Conservation (phyloP, 2,797 vertebrate genomes). For the Gymnoscopelus braueri region DNA sequence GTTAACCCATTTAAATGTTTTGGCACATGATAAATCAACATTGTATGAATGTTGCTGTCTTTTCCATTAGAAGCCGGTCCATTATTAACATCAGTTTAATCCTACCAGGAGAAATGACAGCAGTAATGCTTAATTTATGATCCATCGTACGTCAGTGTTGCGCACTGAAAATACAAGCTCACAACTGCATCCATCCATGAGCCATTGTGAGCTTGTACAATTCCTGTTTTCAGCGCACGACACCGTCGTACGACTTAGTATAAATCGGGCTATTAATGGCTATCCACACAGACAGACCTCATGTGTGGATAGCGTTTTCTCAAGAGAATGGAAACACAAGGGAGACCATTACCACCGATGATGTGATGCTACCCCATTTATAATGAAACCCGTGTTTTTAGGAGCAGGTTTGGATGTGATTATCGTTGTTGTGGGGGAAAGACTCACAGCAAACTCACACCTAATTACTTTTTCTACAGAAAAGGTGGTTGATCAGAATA, state of each 20-base stretch:
- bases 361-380: slow-evolving; percentile 56
- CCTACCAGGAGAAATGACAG: slow-evolving; percentile 35
- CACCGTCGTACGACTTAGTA: no score
- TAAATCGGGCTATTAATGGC: no score
- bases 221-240: not conserved
- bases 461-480: slow-evolving; percentile 46
- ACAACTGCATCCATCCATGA: no score
- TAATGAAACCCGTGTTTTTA: slow-evolving; percentile 66
- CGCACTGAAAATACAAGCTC: not conserved
- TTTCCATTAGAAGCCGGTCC: not conserved
- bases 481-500: slow-evolving; percentile 13
- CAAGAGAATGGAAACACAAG: slow-evolving; percentile 50
- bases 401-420: slow-evolving; percentile 60
- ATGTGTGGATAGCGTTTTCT: slow-evolving; percentile 21
- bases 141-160: slow-evolving; percentile 29
- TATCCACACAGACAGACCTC: no score
- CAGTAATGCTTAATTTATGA: slow-evolving; percentile 8
- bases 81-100: slow-evolving; percentile 43
- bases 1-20: slow-evolving; percentile 20
- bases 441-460: slow-evolving; percentile 29
- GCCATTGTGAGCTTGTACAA: no score
- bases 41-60: slow-evolving; percentile 5
- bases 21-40: slow-evolving; percentile 39
- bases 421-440: slow-evolving; percentile 59
- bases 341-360: slow-evolving; percentile 48